Percentiles rank a stretch among this genome's conserved stretches.
phyloP scores from a whole-genome alignment of 2,888 invertebrate species.

The Drosophila diplacantha region DNA sequence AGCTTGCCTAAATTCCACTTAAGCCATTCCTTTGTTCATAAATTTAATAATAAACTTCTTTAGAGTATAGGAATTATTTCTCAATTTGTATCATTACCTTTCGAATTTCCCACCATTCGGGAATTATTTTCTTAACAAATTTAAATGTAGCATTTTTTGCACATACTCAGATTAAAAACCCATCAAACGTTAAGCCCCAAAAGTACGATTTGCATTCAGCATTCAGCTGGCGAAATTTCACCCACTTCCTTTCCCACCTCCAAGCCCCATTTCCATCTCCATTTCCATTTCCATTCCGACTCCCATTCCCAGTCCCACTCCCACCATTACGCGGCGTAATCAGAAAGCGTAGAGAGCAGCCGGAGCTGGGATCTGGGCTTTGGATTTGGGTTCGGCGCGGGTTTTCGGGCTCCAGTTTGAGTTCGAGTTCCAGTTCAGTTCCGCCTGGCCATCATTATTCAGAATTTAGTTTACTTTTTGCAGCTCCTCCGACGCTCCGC shows the following conservation, averaged over 20 bases:
- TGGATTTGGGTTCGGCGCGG: constrained; percentile 2
- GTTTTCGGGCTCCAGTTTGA: constrained; percentile 4
- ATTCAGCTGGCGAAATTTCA: constrained; percentile 32
- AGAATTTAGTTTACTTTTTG: constrained; percentile 43
- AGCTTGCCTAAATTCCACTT: not conserved
- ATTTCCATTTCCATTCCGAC: constrained; percentile 19
- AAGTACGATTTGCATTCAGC: constrained; percentile 41
- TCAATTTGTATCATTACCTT: not conserved
- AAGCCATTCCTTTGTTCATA: not conserved
- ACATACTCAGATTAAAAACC: constrained; percentile 51
- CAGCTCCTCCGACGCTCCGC: constrained; percentile 10
- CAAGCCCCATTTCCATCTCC: constrained; percentile 17
- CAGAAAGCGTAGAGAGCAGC: constrained; percentile 52
- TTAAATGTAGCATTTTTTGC: constrained; percentile 9
- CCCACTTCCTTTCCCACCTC: constrained; percentile 37
- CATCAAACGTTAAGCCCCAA: constrained; percentile 44
- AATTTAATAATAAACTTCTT: not conserved
- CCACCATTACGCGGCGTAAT: constrained; percentile 40
- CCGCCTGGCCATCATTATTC: constrained; percentile 58
- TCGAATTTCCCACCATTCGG: not conserved
- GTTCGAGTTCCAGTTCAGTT: constrained; percentile 39
- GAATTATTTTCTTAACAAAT: not conserved
- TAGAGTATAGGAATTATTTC: not conserved
- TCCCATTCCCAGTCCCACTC: constrained; percentile 22
- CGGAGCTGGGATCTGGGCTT: constrained; percentile 14